Base-by-base conservation (phyloP, 2,797 vertebrate genomes). In the Psittacula derbiana region DNA sequence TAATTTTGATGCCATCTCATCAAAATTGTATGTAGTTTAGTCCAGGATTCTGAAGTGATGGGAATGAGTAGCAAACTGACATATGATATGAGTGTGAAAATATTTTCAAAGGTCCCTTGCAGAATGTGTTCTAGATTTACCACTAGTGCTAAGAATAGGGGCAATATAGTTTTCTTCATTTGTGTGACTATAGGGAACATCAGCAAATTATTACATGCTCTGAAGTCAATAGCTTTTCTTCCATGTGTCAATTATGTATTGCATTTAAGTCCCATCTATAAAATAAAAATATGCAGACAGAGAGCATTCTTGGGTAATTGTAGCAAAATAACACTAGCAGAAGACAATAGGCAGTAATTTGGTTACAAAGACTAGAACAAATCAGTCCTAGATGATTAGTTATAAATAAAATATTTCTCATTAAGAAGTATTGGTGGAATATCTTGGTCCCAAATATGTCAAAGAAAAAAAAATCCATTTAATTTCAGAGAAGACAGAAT, bases 351-450 rank as follows among this genome's bases (percentile, higher is more conserved):
- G 7, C 49, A 92, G 49, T 57, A 92, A 81, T 93, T 94, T 94
- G 58, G 36, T 93, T 94, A 47, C 47, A 89, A 80, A 73, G 64
- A 66, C 23, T 64, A 46, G 20, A 67, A 86, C 31, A 92, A 95
- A 92, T 84, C 52, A 86, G 25, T 72, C 70, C 76, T 90, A 60
- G 66, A 55, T 95, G 70, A 55, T 93, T 81, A 75, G n/a, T 88
- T 81, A 72, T 84, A 91, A 94, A 91, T 83, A 91, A 88, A 91
- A 61, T 86, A 92, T 90, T 88, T 80, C 73, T 93, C 50, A 84
- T 83, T 93, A 64, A 90, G 86, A 94, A 81, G 15, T 79, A 58
- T 81, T 79, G n/a, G 30, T 61, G 38, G 23, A 88, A 31, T 84
- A 73, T 95, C 76, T 92, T 81, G 46, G 58, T 80, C 75, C 36